phyloP scores from a whole-genome alignment of 2,797 vertebrate species.

The Halcyon badia region DNA sequence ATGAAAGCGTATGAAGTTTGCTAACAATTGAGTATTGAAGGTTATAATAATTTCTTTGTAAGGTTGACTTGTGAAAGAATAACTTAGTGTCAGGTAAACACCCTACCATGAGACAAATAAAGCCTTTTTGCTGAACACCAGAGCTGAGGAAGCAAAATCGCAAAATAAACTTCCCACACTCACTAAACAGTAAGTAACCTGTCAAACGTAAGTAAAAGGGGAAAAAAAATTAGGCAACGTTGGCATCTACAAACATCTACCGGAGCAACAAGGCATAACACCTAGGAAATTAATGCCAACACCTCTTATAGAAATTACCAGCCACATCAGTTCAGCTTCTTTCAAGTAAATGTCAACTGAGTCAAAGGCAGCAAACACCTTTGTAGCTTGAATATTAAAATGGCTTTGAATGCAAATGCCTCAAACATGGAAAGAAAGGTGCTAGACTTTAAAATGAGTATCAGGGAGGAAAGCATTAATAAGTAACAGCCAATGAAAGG shows the following conservation, averaged over 20 bases:
- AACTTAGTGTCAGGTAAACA: not conserved
- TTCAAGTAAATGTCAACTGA: not conserved
- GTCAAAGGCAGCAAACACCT: not conserved
- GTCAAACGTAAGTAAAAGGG: not conserved
- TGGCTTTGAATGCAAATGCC: not conserved
- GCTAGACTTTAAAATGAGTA: not conserved
- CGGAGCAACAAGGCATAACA: not conserved
- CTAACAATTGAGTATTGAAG: not conserved
- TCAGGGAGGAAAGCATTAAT: not conserved
- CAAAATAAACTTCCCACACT: not conserved
- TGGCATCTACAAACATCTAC: not conserved
- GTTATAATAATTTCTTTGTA: not conserved
- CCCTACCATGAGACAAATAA: not conserved
- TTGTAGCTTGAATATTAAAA: not conserved
- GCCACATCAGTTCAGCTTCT: not conserved
- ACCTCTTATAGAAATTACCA: not conserved
- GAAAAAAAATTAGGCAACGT: not conserved
- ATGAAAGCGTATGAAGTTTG: not conserved
- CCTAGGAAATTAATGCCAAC: slow-evolving; percentile 22
- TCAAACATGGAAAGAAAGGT: not conserved
- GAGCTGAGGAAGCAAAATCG: not conserved
- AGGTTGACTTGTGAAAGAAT: not conserved
- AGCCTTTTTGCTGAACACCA: not conserved
- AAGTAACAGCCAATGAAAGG: not conserved
- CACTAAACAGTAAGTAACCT: not conserved